Evolutionary conservation across 1,140 invertebrate species (phyloP).

Genomic region (Bombus turneri): DNA sequence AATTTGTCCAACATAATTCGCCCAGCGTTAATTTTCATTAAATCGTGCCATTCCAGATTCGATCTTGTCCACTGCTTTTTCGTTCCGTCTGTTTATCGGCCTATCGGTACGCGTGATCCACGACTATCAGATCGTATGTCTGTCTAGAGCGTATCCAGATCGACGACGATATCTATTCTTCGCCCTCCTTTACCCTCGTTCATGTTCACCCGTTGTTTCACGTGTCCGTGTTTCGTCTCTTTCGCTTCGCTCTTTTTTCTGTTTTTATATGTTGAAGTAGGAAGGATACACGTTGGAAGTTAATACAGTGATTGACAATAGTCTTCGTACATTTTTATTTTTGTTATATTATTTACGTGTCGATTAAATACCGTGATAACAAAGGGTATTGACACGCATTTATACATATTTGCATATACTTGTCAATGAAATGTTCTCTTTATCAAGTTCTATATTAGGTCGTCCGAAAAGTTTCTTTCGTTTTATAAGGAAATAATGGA

Average conservation of each 20-base stretch:
- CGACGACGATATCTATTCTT: conserved; percentile 49
- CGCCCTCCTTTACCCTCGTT: not conserved
- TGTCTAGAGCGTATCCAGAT: conserved; percentile 53
- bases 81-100: conserved; percentile 46
- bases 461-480: no score
- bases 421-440: not conserved
- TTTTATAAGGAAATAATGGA: no score
- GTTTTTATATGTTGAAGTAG: not conserved
- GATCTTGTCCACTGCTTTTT: conserved; percentile 49
- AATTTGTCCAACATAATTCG: conserved; percentile 65
- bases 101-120: conserved; percentile 58
- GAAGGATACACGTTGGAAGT: no score
- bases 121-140: conserved; percentile 60
- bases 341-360: no score
- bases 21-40: conserved; percentile 68
- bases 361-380: no score
- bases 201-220: not conserved
- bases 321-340: no score
- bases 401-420: not conserved
- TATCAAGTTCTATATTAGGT: no score
- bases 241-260: not conserved
- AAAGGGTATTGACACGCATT: not conserved
- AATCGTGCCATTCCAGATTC: conserved; percentile 66
- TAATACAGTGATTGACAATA: no score
- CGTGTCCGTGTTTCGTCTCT: not conserved